Evolutionary conservation across 2,888 invertebrate genomes (phyloP).

Genomic region (Doris montereyensis): DNA sequence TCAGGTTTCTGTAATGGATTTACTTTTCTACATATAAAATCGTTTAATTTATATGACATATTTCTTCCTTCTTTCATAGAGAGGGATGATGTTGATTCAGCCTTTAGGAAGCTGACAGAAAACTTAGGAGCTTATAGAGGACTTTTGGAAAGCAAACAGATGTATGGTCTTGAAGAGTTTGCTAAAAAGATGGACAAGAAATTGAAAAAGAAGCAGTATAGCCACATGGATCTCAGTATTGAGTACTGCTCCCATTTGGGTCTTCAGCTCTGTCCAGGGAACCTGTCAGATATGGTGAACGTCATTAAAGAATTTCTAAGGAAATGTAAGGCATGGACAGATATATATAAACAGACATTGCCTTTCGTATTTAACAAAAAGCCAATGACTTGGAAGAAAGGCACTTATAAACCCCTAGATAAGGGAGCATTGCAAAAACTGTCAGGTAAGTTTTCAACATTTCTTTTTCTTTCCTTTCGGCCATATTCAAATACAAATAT

Average conservation of each 20-base stretch:
- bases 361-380: too few species aligned
- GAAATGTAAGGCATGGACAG: conserved; percentile 28
- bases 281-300: conserved; percentile 36
- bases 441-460: too few species aligned
- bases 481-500: too few species aligned
- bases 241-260: conserved; percentile 21
- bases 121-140: conserved; percentile 24
- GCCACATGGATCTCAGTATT: conserved; percentile 8
- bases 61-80: too few species aligned
- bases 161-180: neutral
- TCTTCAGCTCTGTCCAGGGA: conserved; percentile 10
- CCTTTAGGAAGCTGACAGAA: neutral
- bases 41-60: too few species aligned
- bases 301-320: conserved; percentile 25
- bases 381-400: too few species aligned
- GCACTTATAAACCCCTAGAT: too few species aligned
- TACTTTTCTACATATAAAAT: too few species aligned
- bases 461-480: too few species aligned
- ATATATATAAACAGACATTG: neutral
- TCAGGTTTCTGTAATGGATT: too few species aligned
- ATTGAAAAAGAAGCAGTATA: conserved; percentile 22
- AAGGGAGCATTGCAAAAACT: too few species aligned
- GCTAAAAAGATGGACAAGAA: conserved; percentile 33
- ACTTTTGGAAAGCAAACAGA: neutral
- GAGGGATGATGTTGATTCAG: conserved; percentile 23